These are phyloP conservation scores for Drosophila takahashii DNA, from an alignment of 1,140 invertebrate genomes.

Conservation along the genomic window DNA sequence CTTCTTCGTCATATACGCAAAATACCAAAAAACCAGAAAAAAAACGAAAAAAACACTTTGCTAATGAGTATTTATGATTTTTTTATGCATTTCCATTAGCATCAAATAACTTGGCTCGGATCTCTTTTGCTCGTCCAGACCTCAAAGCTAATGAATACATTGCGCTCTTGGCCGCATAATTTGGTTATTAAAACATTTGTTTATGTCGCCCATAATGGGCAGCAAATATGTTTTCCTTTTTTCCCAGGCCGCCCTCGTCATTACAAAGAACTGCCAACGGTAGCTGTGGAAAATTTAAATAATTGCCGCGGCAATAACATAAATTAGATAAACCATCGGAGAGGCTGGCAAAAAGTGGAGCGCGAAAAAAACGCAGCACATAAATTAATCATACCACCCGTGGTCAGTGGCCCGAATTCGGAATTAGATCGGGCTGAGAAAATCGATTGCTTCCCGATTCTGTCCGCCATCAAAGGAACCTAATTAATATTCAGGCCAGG, in stretches of 20 bases:
- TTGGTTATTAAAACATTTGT: conserved; percentile 81
- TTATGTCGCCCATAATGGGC: conserved; percentile 73
- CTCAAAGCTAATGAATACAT: conserved; percentile 60
- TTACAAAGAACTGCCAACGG: conserved; percentile 21
- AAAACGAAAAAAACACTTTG: conserved; percentile 5
- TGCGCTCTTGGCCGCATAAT: conserved; percentile 65
- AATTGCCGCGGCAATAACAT: conserved; percentile 33
- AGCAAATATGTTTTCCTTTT: conserved; percentile 53
- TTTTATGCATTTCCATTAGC: conserved; percentile 81
- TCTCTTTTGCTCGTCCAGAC: conserved; percentile 36
- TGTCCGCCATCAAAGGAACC: neutral
- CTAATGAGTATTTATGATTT: conserved; percentile 80
- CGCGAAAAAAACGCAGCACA: conserved; percentile 6
- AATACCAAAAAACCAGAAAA: conserved; percentile 9
- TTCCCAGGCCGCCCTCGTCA: conserved; percentile 16
- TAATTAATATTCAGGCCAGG: conserved; percentile 7
- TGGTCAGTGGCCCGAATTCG: conserved; percentile 3
- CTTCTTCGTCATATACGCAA: conserved; percentile 11
- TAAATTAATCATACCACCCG: conserved; percentile 22
- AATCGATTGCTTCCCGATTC: conserved; percentile 3
- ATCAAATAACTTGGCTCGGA: conserved; percentile 43
- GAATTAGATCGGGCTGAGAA: conserved; percentile 3
- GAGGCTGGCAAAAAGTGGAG: neutral
- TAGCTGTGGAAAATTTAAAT: conserved; percentile 39
- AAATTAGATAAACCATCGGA: conserved; percentile 29